Evolutionary conservation across 2,113 vertebrate species (phyloP).

Genomic region (Cisticola juncidis): DNA sequence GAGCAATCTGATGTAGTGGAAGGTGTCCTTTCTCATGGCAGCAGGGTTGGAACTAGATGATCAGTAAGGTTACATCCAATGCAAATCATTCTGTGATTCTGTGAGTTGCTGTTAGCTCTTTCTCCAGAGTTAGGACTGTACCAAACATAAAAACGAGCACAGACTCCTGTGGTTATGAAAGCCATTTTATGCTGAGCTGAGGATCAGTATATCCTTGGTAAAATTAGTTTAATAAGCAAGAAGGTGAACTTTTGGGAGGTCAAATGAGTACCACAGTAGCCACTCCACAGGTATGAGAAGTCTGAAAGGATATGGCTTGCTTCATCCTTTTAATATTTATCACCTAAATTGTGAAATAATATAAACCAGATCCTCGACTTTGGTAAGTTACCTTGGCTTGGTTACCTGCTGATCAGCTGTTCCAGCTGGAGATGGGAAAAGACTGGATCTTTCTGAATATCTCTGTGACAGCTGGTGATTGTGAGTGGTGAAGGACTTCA

Average conservation of each 20-base stretch:
- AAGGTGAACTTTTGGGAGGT: not conserved
- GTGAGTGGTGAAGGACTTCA: rapidly evolving
- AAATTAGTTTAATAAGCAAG: not conserved
- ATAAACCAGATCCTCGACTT: not conserved
- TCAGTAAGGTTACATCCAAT: not conserved
- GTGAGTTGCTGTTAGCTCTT: not conserved
- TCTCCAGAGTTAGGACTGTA: not conserved
- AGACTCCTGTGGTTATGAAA: not conserved
- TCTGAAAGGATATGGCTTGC: not conserved
- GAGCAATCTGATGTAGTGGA: not conserved
- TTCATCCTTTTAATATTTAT: not conserved
- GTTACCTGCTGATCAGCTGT: not conserved
- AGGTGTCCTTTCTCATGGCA: not conserved
- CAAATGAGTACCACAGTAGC: not conserved
- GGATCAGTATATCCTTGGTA: not conserved
- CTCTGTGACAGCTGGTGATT: not conserved
- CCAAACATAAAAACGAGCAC: not conserved
- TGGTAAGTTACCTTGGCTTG: not conserved
- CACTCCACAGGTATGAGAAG: not conserved
- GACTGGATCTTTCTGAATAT: not conserved
- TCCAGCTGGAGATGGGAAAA: not conserved
- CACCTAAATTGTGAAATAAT: not conserved
- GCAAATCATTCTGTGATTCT: not conserved
- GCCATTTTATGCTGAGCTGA: not conserved
- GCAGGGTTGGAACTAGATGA: not conserved